Evolutionary conservation across 2,888 invertebrate genomes (phyloP).

Genomic region (Camponotus fellah): DNA sequence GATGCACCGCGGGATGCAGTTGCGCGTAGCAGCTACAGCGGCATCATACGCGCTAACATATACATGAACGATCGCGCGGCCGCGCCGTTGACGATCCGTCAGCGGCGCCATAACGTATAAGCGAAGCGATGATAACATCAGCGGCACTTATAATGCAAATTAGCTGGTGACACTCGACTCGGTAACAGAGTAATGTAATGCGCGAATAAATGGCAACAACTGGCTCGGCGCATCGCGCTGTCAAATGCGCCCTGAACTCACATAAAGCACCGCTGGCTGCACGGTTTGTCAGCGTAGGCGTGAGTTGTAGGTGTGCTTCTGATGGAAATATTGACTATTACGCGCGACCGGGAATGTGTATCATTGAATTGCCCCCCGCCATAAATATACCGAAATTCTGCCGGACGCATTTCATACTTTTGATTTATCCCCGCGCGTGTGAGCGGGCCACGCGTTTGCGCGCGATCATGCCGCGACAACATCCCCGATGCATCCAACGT

Average conservation of each 20-base stretch:
- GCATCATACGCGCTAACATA: conserved; percentile 48
- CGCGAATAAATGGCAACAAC: conserved; percentile 86
- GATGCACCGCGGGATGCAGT: conserved; percentile 17
- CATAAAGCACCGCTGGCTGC: conserved; percentile 83
- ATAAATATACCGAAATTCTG: conserved; percentile 85
- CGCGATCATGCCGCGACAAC: conserved; percentile 44
- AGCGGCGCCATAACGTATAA: conserved; percentile 83
- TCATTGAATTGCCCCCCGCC: conserved; percentile 84
- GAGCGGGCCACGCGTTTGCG: conserved; percentile 60
- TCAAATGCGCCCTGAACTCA: conserved; percentile 85
- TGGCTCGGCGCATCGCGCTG: conserved; percentile 83
- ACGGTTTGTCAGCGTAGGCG: conserved; percentile 82
- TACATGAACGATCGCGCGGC: conserved; percentile 57
- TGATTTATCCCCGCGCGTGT: conserved; percentile 81
- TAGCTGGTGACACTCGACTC: conserved; percentile 85
- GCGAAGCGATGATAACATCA: conserved; percentile 84
- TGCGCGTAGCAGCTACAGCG: conserved; percentile 19
- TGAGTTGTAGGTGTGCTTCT: conserved; percentile 85
- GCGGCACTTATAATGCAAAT: conserved; percentile 86
- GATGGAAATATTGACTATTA: conserved; percentile 86
- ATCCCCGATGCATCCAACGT: conserved; percentile 33
- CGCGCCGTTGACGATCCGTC: conserved; percentile 79
- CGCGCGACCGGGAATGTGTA: conserved; percentile 85
- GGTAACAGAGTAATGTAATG: conserved; percentile 85
- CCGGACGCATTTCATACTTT: conserved; percentile 84